These are phyloP conservation scores for Paracyprichromis sp. DNA, from an alignment of 2,113 vertebrate species.

Conservation along the genomic window DNA sequence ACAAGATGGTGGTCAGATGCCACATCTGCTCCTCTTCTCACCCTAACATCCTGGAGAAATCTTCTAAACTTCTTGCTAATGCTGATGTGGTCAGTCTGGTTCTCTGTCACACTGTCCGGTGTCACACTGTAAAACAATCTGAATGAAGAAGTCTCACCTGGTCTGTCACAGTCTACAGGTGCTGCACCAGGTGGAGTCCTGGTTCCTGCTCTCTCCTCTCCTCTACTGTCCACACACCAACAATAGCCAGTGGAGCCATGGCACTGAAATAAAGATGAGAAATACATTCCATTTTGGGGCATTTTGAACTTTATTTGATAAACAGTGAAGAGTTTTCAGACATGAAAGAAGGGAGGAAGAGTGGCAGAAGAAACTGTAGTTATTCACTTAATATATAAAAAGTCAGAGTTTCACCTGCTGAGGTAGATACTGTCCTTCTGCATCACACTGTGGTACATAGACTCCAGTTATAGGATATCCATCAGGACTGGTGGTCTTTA, in stretches of 20 bases:
- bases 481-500: slow-evolving; percentile 2
- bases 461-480: slow-evolving; percentile 11
- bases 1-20: not conserved
- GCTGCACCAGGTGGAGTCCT: too few relatives aligned
- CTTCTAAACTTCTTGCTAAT: not conserved
- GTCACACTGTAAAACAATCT: not conserved
- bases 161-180: not conserved
- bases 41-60: not conserved
- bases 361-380: not conserved
- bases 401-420: slow-evolving; percentile 39
- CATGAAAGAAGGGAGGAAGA: not conserved
- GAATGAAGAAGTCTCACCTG: slow-evolving; percentile 60
- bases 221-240: too few relatives aligned
- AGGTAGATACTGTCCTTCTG: slow-evolving; percentile 69
- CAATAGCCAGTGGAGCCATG: slow-evolving; percentile 68
- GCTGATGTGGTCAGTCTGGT: not conserved
- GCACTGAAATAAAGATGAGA: slow-evolving; percentile 56
- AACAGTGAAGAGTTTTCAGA: not conserved
- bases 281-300: not conserved
- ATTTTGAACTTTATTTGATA: not conserved
- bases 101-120: not conserved
- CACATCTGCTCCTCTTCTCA: not conserved
- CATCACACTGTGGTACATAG: slow-evolving; percentile 74
- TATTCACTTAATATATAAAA: not conserved
- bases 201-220: too few relatives aligned